phyloP scores from a whole-genome alignment of 2,797 vertebrate species.

The Pseudomugil tenellus region DNA sequence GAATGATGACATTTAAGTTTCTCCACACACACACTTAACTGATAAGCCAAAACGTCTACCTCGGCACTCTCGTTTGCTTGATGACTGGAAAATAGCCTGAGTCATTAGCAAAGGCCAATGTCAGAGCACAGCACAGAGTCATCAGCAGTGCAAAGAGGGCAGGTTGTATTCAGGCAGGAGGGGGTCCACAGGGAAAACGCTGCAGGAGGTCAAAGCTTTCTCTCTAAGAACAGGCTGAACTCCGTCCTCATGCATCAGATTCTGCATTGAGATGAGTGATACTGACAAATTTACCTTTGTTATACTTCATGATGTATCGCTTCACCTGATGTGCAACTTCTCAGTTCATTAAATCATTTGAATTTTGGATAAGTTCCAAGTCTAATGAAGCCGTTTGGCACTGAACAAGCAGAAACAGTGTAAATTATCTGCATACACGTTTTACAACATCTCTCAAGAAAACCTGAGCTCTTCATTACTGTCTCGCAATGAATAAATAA shows the following conservation, averaged over 20 bases:
- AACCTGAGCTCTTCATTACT: too few species aligned
- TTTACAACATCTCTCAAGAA: too few species aligned
- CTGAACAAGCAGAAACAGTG: neutral
- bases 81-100: constrained; percentile 51
- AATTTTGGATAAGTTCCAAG: neutral
- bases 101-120: constrained; percentile 65
- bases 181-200: constrained; percentile 51
- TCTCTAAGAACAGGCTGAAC: constrained; percentile 46
- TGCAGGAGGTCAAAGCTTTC: constrained; percentile 57
- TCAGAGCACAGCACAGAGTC: constrained; percentile 61
- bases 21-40: constrained; percentile 2
- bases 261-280: neutral
- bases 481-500: too few species aligned
- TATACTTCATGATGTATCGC: neutral
- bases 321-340: neutral
- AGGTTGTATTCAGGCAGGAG: constrained; percentile 55
- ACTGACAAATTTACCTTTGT: neutral
- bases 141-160: constrained; percentile 56
- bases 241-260: constrained; percentile 50
- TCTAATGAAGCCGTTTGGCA: neutral
- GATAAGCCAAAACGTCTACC: constrained; percentile 39
- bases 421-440: too few species aligned
- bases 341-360: too few species aligned
- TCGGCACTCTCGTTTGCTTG: constrained; percentile 44
- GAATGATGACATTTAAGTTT: neutral